Evolutionary conservation across 1,140 invertebrate genomes (phyloP).

Genomic region (Nixonia krombeini): DNA sequence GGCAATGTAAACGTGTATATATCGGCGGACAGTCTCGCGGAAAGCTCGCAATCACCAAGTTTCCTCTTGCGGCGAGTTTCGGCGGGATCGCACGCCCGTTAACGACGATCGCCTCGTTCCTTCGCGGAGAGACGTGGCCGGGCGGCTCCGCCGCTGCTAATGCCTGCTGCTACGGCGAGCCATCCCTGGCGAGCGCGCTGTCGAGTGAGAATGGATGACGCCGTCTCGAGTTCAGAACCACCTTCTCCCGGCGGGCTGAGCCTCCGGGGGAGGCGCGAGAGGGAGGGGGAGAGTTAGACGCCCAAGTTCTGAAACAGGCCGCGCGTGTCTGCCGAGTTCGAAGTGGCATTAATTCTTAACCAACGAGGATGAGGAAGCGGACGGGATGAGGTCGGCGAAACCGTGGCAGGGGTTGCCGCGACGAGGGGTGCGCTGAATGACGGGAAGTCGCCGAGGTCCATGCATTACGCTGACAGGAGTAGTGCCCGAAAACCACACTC

Average conservation of each 20-base stretch:
- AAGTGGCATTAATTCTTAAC: slow-evolving; percentile 59
- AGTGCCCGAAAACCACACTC: no score
- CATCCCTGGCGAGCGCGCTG: slow-evolving; percentile 33
- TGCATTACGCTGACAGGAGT: not conserved
- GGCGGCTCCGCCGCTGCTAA: slow-evolving; percentile 12
- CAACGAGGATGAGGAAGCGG: slow-evolving; percentile 24
- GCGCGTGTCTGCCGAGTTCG: slow-evolving; percentile 52
- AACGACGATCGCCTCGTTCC: slow-evolving; percentile 23
- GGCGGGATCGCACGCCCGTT: slow-evolving; percentile 8
- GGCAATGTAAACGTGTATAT: slow-evolving; percentile 1
- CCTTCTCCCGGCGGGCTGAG: slow-evolving; percentile 12
- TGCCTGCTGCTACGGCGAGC: slow-evolving; percentile 12
- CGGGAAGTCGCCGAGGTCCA: not conserved
- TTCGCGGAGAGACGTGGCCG: slow-evolving; percentile 18
- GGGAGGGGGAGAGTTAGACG: slow-evolving; percentile 8
- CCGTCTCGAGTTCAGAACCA: slow-evolving; percentile 42
- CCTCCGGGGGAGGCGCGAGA: not conserved
- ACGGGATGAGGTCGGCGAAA: not conserved
- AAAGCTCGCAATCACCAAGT: slow-evolving; percentile 18
- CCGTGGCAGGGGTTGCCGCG: not conserved
- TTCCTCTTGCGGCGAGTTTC: slow-evolving; percentile 19
- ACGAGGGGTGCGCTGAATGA: not conserved
- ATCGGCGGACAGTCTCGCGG: not conserved
- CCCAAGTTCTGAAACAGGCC: slow-evolving; percentile 53
- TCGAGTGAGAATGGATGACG: slow-evolving; percentile 55